Conservation (phyloP, 2,113 vertebrate genomes). For the Copsychus sechellarum region DNA sequence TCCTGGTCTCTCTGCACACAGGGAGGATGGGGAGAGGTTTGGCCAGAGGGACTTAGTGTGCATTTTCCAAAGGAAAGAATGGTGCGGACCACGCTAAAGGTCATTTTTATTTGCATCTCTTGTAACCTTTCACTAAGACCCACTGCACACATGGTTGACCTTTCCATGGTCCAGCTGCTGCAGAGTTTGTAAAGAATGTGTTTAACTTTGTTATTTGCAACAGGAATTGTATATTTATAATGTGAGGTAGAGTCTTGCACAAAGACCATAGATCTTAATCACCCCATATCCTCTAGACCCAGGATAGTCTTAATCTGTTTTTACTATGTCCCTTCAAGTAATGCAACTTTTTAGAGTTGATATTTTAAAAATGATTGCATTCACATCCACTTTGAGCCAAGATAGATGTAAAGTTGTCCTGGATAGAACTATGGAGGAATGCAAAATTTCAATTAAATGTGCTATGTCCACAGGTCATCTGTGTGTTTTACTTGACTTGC, state of each 20-base stretch:
- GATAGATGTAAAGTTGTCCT: background rate
- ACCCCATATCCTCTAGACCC: background rate
- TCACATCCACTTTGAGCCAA: background rate
- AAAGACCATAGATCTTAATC: background rate
- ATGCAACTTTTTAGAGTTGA: background rate
- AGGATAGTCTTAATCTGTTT: background rate
- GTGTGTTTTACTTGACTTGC: background rate
- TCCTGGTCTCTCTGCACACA: background rate
- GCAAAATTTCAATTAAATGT: background rate
- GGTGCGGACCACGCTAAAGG: background rate
- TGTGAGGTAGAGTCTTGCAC: background rate
- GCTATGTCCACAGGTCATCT: background rate
- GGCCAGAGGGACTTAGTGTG: background rate
- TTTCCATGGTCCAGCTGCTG: constrained; percentile 31
- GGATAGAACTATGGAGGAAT: background rate
- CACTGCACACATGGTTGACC: constrained; percentile 17
- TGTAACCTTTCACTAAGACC: constrained; percentile 40
- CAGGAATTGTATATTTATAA: background rate
- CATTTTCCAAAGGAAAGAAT: background rate
- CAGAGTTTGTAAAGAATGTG: background rate
- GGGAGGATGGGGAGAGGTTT: background rate
- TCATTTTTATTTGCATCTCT: constrained; percentile 15
- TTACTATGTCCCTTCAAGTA: background rate
- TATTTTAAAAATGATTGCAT: background rate
- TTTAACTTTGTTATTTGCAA: constrained; percentile 21